A percentile compares a stretch with the other conserved stretches of the same genome.
phyloP scores from a whole-genome alignment of 2,113 vertebrate species.

The Pseudorasbora parva region DNA sequence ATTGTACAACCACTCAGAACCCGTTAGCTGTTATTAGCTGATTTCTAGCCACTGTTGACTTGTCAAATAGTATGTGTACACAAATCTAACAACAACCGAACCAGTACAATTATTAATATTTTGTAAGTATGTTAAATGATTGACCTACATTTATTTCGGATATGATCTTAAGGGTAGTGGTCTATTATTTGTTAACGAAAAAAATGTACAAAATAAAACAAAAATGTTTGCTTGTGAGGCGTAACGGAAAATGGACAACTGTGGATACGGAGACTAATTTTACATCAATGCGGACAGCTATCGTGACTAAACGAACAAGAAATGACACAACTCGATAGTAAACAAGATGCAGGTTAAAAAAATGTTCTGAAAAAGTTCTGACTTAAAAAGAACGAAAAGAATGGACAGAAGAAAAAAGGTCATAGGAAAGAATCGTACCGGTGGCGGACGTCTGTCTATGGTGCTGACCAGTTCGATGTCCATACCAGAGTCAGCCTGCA shows the following conservation, averaged over 20 bases:
- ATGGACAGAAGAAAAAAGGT: constrained; percentile 47
- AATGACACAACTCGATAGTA: background rate
- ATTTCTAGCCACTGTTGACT: constrained; percentile 19
- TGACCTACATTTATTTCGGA: constrained; percentile 16
- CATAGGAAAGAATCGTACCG: constrained; percentile 65
- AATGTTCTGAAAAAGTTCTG: constrained; percentile 8
- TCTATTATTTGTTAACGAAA: background rate
- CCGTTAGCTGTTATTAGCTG: background rate
- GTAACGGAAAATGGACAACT: background rate
- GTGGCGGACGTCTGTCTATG: constrained; percentile 66
- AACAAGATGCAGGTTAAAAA: background rate
- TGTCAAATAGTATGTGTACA: background rate
- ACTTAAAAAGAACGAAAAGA: constrained; percentile 41
- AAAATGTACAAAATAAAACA: background rate
- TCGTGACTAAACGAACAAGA: background rate
- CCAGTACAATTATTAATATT: background rate
- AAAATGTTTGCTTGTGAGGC: background rate
- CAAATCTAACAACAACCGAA: background rate
- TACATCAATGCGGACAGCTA: background rate
- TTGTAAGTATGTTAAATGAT: background rate
- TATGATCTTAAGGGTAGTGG: background rate
- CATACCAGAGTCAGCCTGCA: constrained; percentile 66
- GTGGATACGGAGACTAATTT: background rate
- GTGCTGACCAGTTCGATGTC: constrained; percentile 57
- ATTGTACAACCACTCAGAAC: background rate